Evolutionary conservation across 2,888 invertebrate species (phyloP), one percentile per base, ranked within the genome.

Genomic region (Nymphalis polychloros): DNA sequence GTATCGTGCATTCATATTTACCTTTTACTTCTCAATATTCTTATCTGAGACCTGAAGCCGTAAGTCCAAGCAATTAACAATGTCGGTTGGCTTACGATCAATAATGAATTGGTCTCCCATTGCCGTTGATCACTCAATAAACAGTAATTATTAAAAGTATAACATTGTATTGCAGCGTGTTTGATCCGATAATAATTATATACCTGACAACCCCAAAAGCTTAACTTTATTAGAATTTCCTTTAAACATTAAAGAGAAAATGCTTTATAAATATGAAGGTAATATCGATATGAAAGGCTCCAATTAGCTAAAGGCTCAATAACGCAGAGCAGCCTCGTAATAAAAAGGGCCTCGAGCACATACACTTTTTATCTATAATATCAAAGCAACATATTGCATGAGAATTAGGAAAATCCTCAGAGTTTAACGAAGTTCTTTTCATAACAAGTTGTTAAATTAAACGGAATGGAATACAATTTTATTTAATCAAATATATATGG

Each of bases 221-320:
- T 50, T 50, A 50, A 50, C 27, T 27, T 17, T 17, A 55, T 55
- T 55, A 41, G 13, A 41, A 41, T 41, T 55, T 13, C 53, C 27
- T 31, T 31, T 27, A 31, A 55, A 27, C 6, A 17, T 55, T 27
- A 55, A 55, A 31, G 27, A n/a, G 17, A 17, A 27, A 53, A 31
- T 31, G 53, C 31, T 17, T 31, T 27, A 57, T 63, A 63, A 70
- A 65, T 62, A 31, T 67, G 20, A 64, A 57, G 60, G 52, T 69
- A 66, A 70, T 69, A 66, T 52, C 69, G 57, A 63, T 35, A 53
- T 68, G 66, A 73, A 71, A 69, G 69, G 59, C 50, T 62, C 70
- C 78, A 78, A 78, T 78, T 77, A 77, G 74, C 69, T 71, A 75
- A 78, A 76, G 75, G 71, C 68, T 73, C 75, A 74, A 78, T 78